Base-by-base conservation (phyloP, 2,113 vertebrate genomes). In the Eublepharis macularius region DNA sequence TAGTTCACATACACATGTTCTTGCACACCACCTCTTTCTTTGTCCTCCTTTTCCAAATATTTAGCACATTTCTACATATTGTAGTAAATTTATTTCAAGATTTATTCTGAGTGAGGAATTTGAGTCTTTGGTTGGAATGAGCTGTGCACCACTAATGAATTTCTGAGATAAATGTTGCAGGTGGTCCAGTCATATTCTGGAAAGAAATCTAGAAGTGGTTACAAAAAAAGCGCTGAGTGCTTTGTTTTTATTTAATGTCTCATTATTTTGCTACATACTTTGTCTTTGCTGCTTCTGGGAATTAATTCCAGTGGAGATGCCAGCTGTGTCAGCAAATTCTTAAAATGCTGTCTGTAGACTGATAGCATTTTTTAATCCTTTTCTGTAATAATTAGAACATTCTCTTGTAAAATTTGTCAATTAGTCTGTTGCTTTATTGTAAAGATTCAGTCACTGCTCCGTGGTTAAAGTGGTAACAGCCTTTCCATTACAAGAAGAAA, bases 291-390 rank as follows among this genome's bases (percentile, higher is more conserved):
- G 86, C 81, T 93, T 83, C 83, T 87, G 90, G 82, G 87, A 90
- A 93, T 95, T 94, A 82, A 92, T 86, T 91, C 82, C 81, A 86
- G 65, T 43, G 91, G 83, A 91, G 80, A 85, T 83, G 92, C 21
- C 75, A 94, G 87, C 83, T 89, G 76, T 83, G 73, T 94, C 92
- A 94, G 88, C 92, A 95, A 39, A 39, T 84, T 94, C 92, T 89
- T 81, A 80, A 84, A 89, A 86, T 93, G 66, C 32, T 90, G n/a
- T 90, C 26, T 88, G 45, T 89, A 81, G 86, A 84, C 26, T 84
- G 87, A 63, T 92, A 80, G 54, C 57, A 81, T 85, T 92, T 90
- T 75, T 63, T 78, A 70, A 80, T 29, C 0, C 0, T 88, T 90
- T 91, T 92, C 83, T 29, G 11, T 89, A 89, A 91, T 92, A 94